phyloP scores from a whole-genome alignment of 2,113 vertebrate species.

The Mesitornis unicolor region DNA sequence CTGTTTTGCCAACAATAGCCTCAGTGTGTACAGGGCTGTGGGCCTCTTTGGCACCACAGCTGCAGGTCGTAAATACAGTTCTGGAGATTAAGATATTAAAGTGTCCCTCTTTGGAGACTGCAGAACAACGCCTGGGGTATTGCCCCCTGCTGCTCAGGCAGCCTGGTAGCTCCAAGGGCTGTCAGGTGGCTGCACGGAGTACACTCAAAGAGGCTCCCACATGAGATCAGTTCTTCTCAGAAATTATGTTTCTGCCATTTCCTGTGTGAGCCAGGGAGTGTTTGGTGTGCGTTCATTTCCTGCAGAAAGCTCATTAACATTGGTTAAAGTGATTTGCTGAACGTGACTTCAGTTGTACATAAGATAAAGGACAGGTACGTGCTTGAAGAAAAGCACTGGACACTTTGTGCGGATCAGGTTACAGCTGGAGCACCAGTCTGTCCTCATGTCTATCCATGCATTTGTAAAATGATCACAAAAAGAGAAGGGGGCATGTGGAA shows the following conservation, averaged over 20 bases:
- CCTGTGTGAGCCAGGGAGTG: not conserved
- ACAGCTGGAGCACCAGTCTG: not conserved
- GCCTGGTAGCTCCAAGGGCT: not conserved
- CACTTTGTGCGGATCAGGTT: not conserved
- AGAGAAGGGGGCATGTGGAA: not conserved
- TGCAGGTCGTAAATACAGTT: constrained; percentile 38
- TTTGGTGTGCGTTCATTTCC: not conserved
- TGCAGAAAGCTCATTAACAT: not conserved
- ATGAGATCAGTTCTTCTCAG: not conserved
- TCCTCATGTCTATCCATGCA: accelerated
- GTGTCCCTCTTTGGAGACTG: not conserved
- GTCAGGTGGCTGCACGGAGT: not conserved
- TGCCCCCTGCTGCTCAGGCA: not conserved
- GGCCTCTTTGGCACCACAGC: constrained; percentile 49
- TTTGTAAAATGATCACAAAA: not conserved
- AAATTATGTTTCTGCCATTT: not conserved
- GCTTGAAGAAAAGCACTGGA: not conserved
- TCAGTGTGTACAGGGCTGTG: not conserved
- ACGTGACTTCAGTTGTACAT: not conserved
- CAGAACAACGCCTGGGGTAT: not conserved
- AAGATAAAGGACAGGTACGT: not conserved
- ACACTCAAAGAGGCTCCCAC: not conserved
- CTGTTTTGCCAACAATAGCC: constrained; percentile 38
- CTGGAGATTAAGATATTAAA: constrained; percentile 21
- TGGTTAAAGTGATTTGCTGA: not conserved